phyloP scores from a whole-genome alignment of 2,797 vertebrate genomes.

The Muscicapa comitata region DNA sequence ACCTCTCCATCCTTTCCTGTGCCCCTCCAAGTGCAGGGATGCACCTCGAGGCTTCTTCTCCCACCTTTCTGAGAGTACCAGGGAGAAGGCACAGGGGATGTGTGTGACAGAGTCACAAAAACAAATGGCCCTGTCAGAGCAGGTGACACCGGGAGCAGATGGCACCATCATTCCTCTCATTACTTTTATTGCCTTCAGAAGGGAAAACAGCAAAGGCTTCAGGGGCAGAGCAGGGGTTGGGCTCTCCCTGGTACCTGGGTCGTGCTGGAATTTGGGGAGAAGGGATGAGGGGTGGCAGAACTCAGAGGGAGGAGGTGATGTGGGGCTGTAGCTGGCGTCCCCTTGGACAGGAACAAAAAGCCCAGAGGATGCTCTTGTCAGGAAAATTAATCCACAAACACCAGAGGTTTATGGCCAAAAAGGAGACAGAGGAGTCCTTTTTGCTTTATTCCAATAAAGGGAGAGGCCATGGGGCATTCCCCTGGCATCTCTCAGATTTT shows the following conservation, averaged over 20 bases:
- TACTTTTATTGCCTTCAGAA: neutral
- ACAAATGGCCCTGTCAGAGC: neutral
- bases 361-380: neutral
- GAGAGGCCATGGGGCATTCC: too few relatives aligned
- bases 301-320: accelerated
- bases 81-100: neutral
- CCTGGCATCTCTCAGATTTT: too few relatives aligned
- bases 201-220: neutral
- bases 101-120: neutral
- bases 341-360: too few relatives aligned
- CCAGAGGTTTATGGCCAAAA: too few relatives aligned
- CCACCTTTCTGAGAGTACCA: neutral
- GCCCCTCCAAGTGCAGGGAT: neutral
- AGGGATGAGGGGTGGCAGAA: neutral
- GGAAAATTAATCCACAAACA: too few relatives aligned
- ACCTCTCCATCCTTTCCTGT: neutral
- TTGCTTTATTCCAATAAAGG: too few relatives aligned
- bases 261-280: neutral
- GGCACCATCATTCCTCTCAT: neutral
- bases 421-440: too few relatives aligned
- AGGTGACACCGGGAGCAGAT: constrained; percentile 7
- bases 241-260: neutral
- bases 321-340: neutral
- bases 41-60: neutral
- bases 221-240: neutral